Percentiles rank a stretch among this genome's conserved stretches.
Evolutionary conservation across 2,797 vertebrate species (phyloP).

Genomic region (Natrix natrix): DNA sequence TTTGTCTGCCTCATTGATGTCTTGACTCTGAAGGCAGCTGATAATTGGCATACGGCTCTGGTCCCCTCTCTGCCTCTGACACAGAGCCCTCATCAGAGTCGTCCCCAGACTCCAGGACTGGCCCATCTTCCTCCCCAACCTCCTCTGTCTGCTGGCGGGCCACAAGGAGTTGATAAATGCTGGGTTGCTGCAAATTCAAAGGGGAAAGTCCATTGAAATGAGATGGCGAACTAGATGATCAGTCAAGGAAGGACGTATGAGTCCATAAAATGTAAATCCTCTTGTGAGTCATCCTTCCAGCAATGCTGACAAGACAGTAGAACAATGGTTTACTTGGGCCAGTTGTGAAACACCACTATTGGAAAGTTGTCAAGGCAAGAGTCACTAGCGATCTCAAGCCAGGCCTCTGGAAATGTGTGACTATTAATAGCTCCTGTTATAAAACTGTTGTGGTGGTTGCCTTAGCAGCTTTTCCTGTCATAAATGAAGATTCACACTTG

Average conservation of each 20-base stretch:
- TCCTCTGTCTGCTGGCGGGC: no score
- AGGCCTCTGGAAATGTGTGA: constrained; percentile 30
- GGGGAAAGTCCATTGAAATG: constrained; percentile 32
- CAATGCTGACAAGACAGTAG: constrained; percentile 44
- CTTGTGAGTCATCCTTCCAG: constrained; percentile 42
- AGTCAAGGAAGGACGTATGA: constrained; percentile 45
- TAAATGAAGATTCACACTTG: neutral
- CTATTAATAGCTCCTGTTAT: constrained; percentile 19
- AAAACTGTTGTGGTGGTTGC: neutral
- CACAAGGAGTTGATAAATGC: neutral
- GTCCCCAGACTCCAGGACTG: no score
- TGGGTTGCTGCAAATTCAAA: constrained; percentile 17
- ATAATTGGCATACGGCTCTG: no score
- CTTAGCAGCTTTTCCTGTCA: neutral
- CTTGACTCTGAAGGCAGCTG: no score
- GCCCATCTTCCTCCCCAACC: no score
- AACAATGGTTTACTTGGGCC: constrained; percentile 36
- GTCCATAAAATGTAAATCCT: constrained; percentile 4
- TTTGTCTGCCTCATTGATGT: no score
- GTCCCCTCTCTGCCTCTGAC: no score
- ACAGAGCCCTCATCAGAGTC: no score
- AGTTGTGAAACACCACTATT: constrained; percentile 62
- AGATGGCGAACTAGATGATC: constrained; percentile 16
- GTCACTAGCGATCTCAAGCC: constrained; percentile 40
- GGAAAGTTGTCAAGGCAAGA: constrained; percentile 58